Evolutionary conservation across 2,113 vertebrate genomes (phyloP).

Genomic region (Elephantulus edwardii): DNA sequence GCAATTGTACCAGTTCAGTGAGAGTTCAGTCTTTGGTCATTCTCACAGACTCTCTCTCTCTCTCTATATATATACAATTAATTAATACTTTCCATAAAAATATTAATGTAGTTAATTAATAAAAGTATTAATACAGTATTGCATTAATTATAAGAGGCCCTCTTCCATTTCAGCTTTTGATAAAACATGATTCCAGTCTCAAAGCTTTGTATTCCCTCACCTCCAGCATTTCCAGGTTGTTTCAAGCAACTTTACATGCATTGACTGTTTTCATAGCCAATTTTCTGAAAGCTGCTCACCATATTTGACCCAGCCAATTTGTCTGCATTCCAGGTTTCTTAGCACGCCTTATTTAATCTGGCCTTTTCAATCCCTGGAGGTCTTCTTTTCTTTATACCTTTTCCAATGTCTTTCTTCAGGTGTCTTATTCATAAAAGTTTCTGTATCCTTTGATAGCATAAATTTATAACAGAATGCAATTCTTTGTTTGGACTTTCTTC

Average conservation of each 20-base stretch:
- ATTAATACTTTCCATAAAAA: background rate
- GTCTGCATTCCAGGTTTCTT: constrained; percentile 28
- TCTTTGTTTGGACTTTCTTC: constrained; percentile 45
- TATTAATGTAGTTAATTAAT: too few relatives aligned
- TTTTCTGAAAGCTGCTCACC: constrained; percentile 50
- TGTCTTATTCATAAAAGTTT: constrained; percentile 49
- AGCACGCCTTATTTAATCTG: too few relatives aligned
- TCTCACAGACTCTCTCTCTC: background rate
- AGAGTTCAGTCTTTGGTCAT: background rate
- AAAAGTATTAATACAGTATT: too few relatives aligned
- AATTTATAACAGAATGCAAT: constrained; percentile 62
- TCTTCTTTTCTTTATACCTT: constrained; percentile 55
- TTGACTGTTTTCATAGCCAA: constrained; percentile 1
- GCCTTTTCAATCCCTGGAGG: constrained; percentile 29
- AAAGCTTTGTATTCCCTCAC: background rate
- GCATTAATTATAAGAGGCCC: background rate
- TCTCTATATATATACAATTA: background rate
- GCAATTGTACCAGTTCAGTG: background rate
- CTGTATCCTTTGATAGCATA: constrained; percentile 55
- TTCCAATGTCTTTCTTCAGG: constrained; percentile 25
- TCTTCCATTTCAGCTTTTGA: background rate
- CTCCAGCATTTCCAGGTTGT: background rate
- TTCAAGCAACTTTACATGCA: background rate
- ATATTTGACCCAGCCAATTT: constrained; percentile 42
- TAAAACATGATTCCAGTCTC: background rate